Evolutionary conservation across 2,888 invertebrate genomes (phyloP).

Genomic region (Ecliptopera silaceata): DNA sequence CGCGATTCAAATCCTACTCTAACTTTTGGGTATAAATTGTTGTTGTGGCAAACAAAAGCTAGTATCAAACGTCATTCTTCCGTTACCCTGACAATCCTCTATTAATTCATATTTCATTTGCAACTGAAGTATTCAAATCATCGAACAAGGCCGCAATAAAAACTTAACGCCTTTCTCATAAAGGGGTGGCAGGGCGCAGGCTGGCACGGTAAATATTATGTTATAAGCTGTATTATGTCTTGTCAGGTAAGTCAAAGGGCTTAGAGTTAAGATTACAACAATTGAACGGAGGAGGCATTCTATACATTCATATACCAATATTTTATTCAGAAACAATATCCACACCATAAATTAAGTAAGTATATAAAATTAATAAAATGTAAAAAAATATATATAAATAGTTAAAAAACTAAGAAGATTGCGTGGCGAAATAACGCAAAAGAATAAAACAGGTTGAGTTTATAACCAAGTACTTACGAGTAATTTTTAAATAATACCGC

Average conservation of each 20-base stretch:
- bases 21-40: too few relatives aligned
- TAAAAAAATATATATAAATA: too few relatives aligned
- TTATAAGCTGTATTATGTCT: constrained; percentile 43
- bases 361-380: too few relatives aligned
- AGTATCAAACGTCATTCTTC: constrained; percentile 4
- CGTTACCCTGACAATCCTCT: constrained; percentile 36
- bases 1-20: too few relatives aligned
- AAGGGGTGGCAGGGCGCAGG: constrained; percentile 38
- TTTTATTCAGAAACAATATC: too few relatives aligned
- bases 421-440: too few relatives aligned
- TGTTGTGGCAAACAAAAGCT: background rate
- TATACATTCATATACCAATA: too few relatives aligned
- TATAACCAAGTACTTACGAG: too few relatives aligned
- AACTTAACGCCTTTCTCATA: constrained; percentile 47
- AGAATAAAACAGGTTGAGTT: too few relatives aligned
- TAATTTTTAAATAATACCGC: background rate
- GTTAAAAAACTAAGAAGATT: too few relatives aligned
- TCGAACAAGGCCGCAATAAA: constrained; percentile 47
- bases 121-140: constrained; percentile 45
- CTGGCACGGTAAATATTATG: constrained; percentile 48
- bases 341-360: too few relatives aligned
- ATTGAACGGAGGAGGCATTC: background rate
- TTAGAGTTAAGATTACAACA: background rate
- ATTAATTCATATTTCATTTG: constrained; percentile 48
- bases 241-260: constrained; percentile 33